Conservation (phyloP, 2,888 invertebrate genomes). For the Netelia virgata region DNA sequence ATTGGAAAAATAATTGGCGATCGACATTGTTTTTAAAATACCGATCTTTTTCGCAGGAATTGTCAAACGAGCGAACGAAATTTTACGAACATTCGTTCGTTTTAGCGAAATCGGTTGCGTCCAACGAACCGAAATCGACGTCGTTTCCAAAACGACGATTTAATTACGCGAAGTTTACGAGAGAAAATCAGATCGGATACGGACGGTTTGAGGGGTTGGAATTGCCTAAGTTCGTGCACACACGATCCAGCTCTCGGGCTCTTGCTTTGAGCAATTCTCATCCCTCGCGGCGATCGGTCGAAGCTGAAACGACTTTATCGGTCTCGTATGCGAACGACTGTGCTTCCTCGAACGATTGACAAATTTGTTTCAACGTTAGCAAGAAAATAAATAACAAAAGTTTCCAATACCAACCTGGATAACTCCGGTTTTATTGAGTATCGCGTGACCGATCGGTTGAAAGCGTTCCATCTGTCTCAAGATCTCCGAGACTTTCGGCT, state of each 20-base stretch:
- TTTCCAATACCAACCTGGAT: conserved; percentile 87
- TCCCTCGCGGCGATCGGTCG: neutral
- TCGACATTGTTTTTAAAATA: neutral
- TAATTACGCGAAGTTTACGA: conserved; percentile 60
- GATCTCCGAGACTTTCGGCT: conserved; percentile 90
- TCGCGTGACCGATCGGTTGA: conserved; percentile 93
- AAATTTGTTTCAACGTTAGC: neutral
- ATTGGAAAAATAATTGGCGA: neutral
- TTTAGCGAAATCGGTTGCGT: conserved; percentile 13
- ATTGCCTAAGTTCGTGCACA: neutral
- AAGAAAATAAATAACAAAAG: conserved; percentile 9
- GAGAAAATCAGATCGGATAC: neutral
- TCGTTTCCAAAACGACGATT: conserved; percentile 57
- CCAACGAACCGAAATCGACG: conserved; percentile 66
- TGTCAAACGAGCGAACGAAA: too few relatives aligned
- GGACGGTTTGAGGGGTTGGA: neutral
- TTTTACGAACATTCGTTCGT: conserved; percentile 18
- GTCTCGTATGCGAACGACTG: neutral
- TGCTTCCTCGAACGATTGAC: too few relatives aligned
- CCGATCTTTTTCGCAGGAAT: too few relatives aligned
- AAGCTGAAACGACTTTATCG: neutral
- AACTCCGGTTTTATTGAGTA: conserved; percentile 89
- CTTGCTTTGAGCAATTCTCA: conserved; percentile 32
- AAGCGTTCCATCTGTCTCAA: conserved; percentile 95
- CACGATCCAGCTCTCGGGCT: neutral